Percentiles rank a stretch among this genome's conserved stretches.
phyloP scores from a whole-genome alignment of 2,113 vertebrate species.

The Gymnorhina tibicen region DNA sequence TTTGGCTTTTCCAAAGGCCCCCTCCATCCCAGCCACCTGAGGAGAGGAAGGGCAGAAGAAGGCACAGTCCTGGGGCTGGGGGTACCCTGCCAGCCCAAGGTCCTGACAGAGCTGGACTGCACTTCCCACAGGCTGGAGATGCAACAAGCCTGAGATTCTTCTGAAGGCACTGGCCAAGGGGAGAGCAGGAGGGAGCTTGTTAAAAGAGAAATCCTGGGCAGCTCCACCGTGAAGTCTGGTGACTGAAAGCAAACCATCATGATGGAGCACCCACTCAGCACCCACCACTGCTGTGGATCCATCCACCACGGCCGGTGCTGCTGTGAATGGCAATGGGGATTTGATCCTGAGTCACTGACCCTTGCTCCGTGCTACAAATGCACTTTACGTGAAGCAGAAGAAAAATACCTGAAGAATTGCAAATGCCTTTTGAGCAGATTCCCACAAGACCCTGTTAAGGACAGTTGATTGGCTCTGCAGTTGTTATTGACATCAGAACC shows the following conservation, averaged over 20 bases:
- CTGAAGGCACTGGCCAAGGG: not conserved
- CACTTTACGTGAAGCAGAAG: not conserved
- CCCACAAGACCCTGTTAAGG: not conserved
- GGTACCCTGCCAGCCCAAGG: not conserved
- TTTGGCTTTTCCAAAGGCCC: too few species aligned
- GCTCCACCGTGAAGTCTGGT: too few species aligned
- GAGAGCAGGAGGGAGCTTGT: not conserved
- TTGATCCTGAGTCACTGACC: rapidly evolving
- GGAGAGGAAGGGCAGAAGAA: not conserved
- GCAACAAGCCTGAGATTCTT: rapidly evolving
- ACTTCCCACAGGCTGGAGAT: not conserved
- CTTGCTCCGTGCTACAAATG: not conserved
- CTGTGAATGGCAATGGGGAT: rapidly evolving
- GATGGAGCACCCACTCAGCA: not conserved
- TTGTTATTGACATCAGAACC: not conserved
- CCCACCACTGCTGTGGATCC: not conserved
- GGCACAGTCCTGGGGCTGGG: rapidly evolving
- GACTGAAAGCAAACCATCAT: rapidly evolving
- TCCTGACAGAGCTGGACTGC: rapidly evolving
- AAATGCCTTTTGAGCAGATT: not conserved
- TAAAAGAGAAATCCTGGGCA: not conserved
- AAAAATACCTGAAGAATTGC: not conserved
- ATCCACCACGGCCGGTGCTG: rapidly evolving
- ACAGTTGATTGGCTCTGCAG: not conserved
- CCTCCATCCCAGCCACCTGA: too few species aligned